Evolutionary conservation across 1,140 invertebrate genomes (phyloP), one percentile per base, ranked within the genome.

Genomic region (Pachypeltis micranthus): DNA sequence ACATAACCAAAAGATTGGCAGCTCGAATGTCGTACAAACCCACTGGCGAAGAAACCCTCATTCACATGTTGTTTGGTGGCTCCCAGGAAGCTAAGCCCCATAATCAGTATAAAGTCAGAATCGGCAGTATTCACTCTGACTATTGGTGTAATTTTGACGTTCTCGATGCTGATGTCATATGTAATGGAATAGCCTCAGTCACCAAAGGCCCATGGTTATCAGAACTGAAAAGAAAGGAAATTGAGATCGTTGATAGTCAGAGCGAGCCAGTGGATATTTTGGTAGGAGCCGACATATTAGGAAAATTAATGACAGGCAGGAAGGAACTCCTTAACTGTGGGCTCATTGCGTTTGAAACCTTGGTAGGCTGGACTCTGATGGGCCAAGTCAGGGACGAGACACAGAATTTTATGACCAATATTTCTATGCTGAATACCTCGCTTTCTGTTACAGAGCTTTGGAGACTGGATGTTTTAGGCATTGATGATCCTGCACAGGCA

Each of bases 381-480:
- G 19, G 19, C 44, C 21, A 14, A 21, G 27, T 4, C 14, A 39
- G n/a, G 21, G 12, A 19, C 29, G 24, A 73, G 73, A 64, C 62
- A 63, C 44, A 27, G 63, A 1, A 16, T 68, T 4, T 63, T 66
- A n/a, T 59, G 47, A 29, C 70, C 60, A 39, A n/a, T n/a, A n/a
- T n/a, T n/a, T n/a, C n/a, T n/a, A n/a, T n/a, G n/a, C n/a, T n/a
- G n/a, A n/a, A n/a, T n/a, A n/a, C n/a, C n/a, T n/a, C n/a, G n/a
- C n/a, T n/a, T n/a, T n/a, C n/a, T n/a, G n/a, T n/a, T n/a, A n/a
- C n/a, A n/a, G n/a, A n/a, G n/a, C n/a, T n/a, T n/a, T n/a, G n/a
- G n/a, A n/a, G n/a, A n/a, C n/a, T n/a, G n/a, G n/a, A n/a, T n/a
- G n/a, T n/a, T n/a, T n/a, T n/a, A n/a, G n/a, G n/a, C n/a, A n/a